A percentile compares a stretch with the other conserved stretches of the same genome.
These are phyloP conservation scores for Muscina levida DNA, from an alignment of 2,888 invertebrate species.

Conservation along the genomic window DNA sequence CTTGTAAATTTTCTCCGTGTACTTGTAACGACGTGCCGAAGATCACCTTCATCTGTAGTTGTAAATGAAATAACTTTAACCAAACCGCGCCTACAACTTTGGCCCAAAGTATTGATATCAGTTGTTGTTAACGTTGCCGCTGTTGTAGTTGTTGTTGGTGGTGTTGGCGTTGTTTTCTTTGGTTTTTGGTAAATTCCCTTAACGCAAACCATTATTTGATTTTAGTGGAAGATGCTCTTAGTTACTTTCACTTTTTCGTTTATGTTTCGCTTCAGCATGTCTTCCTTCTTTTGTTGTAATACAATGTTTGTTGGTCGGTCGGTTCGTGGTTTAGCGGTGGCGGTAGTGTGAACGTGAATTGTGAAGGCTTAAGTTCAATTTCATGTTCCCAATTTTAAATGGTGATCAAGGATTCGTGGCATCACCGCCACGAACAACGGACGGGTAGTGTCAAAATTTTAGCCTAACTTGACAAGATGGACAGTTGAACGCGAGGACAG, in stretches of 20 bases:
- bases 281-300: conserved; percentile 14
- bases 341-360: conserved; percentile 30
- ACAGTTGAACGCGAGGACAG: conserved; percentile 23
- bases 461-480: conserved; percentile 55
- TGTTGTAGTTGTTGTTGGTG: neutral
- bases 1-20: no score
- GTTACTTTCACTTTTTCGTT: conserved; percentile 60
- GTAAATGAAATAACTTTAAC: neutral
- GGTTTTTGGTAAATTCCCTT: conserved; percentile 13
- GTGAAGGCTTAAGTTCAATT: conserved; percentile 51
- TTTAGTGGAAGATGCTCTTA: neutral
- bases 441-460: conserved; percentile 61
- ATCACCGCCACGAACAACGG: conserved; percentile 40
- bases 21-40: conserved; percentile 4
- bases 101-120: conserved; percentile 21
- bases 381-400: conserved; percentile 55
- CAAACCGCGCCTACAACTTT: conserved; percentile 59
- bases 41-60: conserved; percentile 56
- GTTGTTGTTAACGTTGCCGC: neutral
- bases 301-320: conserved; percentile 1
- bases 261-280: neutral
- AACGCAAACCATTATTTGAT: conserved; percentile 15
- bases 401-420: conserved; percentile 56
- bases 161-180: conserved; percentile 25
- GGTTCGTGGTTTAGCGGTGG: conserved; percentile 11